Percentiles rank a stretch among this genome's conserved stretches.
phyloP scores from a whole-genome alignment of 2,113 vertebrate species.

The Corythoichthys haematopterus region DNA sequence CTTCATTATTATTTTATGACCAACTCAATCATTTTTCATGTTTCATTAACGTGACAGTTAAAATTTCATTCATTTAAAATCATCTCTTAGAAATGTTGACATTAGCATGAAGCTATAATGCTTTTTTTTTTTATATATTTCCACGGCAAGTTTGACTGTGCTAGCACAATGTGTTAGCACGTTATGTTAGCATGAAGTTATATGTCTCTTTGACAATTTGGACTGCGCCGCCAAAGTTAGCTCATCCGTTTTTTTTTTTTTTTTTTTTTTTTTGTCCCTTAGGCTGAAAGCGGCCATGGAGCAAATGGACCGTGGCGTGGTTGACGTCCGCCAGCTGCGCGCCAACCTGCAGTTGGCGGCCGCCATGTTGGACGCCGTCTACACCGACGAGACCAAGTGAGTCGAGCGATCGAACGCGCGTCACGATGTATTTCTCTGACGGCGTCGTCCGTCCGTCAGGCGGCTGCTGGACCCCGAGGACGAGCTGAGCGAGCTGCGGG shows the following conservation, averaged over 20 bases:
- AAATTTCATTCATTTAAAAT: too few species aligned
- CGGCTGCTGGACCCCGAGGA: conserved; percentile 91
- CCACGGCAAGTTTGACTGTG: neutral
- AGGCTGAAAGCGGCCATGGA: conserved; percentile 93
- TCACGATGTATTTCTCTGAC: conserved; percentile 52
- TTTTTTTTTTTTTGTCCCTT: conserved; percentile 23
- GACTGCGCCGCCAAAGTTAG: neutral
- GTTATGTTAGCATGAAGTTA: neutral
- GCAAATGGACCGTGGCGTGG: conserved; percentile 85
- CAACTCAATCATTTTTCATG: too few species aligned
- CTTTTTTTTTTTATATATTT: too few species aligned
- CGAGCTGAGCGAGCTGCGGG: conserved; percentile 90
- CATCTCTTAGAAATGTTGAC: too few species aligned
- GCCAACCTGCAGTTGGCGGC: conserved; percentile 95
- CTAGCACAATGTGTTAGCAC: neutral
- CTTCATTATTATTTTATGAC: too few species aligned
- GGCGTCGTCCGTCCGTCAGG: conserved; percentile 73
- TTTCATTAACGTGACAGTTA: too few species aligned
- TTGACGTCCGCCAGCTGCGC: conserved; percentile 88
- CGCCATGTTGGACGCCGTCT: conserved; percentile 89
- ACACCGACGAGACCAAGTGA: conserved; percentile 96
- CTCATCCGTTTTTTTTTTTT: too few species aligned
- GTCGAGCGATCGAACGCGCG: neutral
- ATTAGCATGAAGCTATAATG: too few species aligned
- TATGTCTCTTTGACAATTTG: neutral